A percentile compares a stretch with the other conserved stretches of the same genome.
phyloP scores from a whole-genome alignment of 1,140 invertebrate species.

The Vollenhovia emeryi region DNA sequence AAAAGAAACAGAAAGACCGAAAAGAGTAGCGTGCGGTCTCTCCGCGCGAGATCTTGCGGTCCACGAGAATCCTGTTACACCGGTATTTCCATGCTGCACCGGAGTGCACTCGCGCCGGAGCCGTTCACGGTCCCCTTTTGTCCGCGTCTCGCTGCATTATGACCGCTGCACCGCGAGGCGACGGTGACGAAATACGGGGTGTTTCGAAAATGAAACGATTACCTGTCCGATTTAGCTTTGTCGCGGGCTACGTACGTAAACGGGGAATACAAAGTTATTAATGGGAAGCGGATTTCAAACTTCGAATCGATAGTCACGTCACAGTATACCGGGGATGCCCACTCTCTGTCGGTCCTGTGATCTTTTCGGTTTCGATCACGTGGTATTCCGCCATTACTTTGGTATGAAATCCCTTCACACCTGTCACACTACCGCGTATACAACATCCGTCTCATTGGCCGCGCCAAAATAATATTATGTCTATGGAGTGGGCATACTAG shows the following conservation, averaged over 20 bases:
- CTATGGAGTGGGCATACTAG: too few relatives aligned
- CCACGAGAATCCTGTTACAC: constrained; percentile 76
- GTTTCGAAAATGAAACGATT: neutral
- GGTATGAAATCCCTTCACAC: too few relatives aligned
- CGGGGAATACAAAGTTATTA: neutral
- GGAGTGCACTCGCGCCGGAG: constrained; percentile 30
- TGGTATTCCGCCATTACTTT: too few relatives aligned
- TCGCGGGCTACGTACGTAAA: neutral
- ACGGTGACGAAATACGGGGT: neutral
- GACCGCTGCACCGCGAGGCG: neutral
- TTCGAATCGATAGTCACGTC: neutral
- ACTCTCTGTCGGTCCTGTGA: too few relatives aligned
- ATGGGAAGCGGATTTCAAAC: neutral
- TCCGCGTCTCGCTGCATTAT: constrained; percentile 32
- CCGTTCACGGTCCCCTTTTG: constrained; percentile 37
- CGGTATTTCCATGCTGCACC: constrained; percentile 71
- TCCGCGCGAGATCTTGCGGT: constrained; percentile 69
- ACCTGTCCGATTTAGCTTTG: neutral
- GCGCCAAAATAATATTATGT: too few relatives aligned
- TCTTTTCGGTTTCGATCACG: too few relatives aligned
- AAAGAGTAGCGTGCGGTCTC: constrained; percentile 50
- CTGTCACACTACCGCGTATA: too few relatives aligned
- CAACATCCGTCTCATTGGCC: too few relatives aligned
- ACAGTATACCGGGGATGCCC: too few relatives aligned
- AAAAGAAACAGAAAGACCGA: constrained; percentile 50